Evolutionary conservation across 35 echinoderm and acorn worm genomes (phyloP), one percentile per base, ranked within the genome.

Genomic region (Heliocidaris erythrogramma): DNA sequence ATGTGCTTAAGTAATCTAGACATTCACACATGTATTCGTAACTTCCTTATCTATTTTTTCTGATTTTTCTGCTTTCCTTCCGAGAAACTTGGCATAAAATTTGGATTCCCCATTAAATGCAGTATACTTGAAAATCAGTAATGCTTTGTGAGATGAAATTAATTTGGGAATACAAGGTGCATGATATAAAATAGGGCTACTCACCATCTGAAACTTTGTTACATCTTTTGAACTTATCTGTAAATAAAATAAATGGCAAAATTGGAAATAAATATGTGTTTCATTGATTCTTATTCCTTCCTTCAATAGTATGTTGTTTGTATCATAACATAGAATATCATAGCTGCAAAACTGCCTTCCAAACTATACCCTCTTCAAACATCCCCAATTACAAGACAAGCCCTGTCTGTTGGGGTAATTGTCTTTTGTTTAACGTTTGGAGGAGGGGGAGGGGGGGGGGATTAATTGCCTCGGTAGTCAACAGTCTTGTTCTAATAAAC

Each of bases 171-270:
- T 52, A 10, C 12, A 52, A 52, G 49, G 49, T 52, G 12, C 49
- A 52, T 52, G 49, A 52, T 13, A 1, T 52, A 5, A 24, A 78
- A 78, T 78, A 24, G 52, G 65, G 65, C 65, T 48, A 89, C 96
- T 95, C 42, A 97, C 96, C 96, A 97, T 97, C 61, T 97, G 96
- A 56, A 97, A 97, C 89, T 97, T 97, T 47, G 96, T 97, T 35
- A 97, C 93, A 95, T 97, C 96, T 95, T 95, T 97, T 49, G 85
- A 84, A 59, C 96, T 97, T 17, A 97, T 95, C 96, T 97, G 96
- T 11, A 91, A 86, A 49, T 18, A 27, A 94, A n/a, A 94, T 12
- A 69, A 47, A 59, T 88, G 78, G 27, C 8, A 32, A 61, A 71
- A 95, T 92, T 16, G 56, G 2, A 48, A 31, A 2, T 18, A 30